Percentiles rank a stretch among this genome's conserved stretches.
Evolutionary conservation across 2,797 vertebrate genomes (phyloP).

Genomic region (Clarias pachynema): DNA sequence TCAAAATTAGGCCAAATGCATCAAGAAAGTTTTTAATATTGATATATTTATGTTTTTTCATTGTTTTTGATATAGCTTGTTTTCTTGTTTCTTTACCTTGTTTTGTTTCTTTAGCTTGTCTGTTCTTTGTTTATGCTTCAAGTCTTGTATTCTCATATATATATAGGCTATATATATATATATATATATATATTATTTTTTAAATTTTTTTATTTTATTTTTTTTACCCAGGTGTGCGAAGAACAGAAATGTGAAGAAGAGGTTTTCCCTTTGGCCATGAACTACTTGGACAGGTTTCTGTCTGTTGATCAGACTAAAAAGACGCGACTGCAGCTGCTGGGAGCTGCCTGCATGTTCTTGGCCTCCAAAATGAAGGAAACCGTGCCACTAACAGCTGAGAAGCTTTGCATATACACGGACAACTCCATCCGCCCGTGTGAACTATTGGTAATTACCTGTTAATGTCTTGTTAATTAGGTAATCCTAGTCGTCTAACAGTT

Average conservation of each 20-base stretch:
- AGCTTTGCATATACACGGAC: conserved; percentile 97
- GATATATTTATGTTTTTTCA: not conserved
- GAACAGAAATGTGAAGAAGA: conserved; percentile 99
- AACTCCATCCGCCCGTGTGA: conserved; percentile 91
- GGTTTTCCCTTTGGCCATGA: conserved; percentile 98
- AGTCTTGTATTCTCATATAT: conserved; percentile 17
- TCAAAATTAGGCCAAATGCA: not conserved
- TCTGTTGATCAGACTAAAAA: conserved; percentile 92
- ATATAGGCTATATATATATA: too few relatives aligned
- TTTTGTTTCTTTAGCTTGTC: too few relatives aligned
- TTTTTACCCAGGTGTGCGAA: conserved; percentile 86
- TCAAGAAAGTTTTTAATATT: not conserved
- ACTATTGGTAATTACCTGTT: conserved; percentile 83
- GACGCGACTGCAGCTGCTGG: conserved; percentile 90
- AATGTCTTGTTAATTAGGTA: conserved; percentile 6
- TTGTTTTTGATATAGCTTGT: not conserved
- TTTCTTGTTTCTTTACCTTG: not conserved
- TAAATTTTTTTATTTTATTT: conserved; percentile 44
- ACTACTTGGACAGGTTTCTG: conserved; percentile 97
- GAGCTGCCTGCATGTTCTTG: conserved; percentile 96
- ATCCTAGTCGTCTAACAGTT: not conserved
- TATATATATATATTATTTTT: not conserved
- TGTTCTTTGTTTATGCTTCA: conserved; percentile 20
- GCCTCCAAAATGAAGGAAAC: conserved; percentile 99
- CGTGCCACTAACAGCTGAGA: conserved; percentile 93